Base-by-base conservation (phyloP, 2,797 vertebrate species). In the Clarias fuscus region DNA sequence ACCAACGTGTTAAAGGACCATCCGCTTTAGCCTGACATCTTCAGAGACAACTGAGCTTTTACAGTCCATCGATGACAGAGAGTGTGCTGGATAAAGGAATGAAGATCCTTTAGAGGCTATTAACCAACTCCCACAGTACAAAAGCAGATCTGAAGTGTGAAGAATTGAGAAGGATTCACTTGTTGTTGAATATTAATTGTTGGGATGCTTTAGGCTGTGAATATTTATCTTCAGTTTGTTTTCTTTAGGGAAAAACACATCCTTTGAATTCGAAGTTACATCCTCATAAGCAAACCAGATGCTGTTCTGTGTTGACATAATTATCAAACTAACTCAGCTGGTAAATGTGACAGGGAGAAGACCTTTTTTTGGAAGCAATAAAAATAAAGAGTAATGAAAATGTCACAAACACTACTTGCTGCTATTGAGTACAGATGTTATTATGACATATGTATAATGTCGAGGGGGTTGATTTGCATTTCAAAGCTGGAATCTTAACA, bases 51-150 rank as follows among this genome's bases (percentile, higher is more conserved):
- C 48, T n/a, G 53, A 65, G 79, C 85, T 76, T 86, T 85, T 82
- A 84, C 81, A 82, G 58, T 58, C 48, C 83, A 33, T 83, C 75
- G 88, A 86, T 83, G 75, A 48, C 85, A 72, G 67, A 37, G 80
- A 88, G 65, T 82, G 59, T 85, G 40, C 65, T 53, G 71, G 78
- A 88, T 85, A 30, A 64, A 61, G 70, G 71, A 84, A 81, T 84
- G 86, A 86, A 89, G 87, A 76, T 87, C 86, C 89, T 90, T 89
- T 79, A 71, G 88, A 88, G 86, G 72, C 88, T 78, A 89, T 90
- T 89, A 89, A 90, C 71, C 79, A 87, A 90, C 83, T 90, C 88
- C 89, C 89, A 89, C 71, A 84, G 67, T 87, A 53, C 68, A 90
- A 88, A 88, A 78, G 70, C 78, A 84, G 84, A 86, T 85, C 30